Percentiles rank a stretch among this genome's conserved stretches.
These are phyloP conservation scores for Nasalis larvatus DNA, from an alignment of 2,113 vertebrate genomes.

Conservation along the genomic window DNA sequence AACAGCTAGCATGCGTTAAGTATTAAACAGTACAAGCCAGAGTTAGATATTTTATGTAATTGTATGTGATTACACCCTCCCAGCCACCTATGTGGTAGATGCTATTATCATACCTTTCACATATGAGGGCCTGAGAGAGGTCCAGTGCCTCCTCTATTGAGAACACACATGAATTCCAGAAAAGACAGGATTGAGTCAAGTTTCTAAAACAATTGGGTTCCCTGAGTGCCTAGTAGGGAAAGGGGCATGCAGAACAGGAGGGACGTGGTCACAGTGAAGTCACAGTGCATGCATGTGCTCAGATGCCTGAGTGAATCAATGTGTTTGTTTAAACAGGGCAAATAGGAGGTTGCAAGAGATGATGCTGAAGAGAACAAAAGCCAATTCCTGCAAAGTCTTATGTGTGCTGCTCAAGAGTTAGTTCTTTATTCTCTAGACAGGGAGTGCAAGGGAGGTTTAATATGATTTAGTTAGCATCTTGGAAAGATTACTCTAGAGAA, in stretches of 20 bases:
- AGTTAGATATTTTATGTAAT: not conserved
- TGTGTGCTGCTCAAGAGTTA: not conserved
- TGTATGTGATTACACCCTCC: not conserved
- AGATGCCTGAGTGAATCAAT: not conserved
- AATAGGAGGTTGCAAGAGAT: not conserved
- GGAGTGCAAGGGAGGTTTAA: not conserved
- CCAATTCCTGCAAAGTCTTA: not conserved
- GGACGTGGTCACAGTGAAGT: not conserved
- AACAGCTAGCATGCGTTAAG: not conserved
- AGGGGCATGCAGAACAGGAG: not conserved
- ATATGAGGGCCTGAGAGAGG: not conserved
- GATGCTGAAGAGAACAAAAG: not conserved
- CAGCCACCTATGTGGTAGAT: not conserved
- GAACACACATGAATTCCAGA: not conserved
- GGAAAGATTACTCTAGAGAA: not conserved
- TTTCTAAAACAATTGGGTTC: not conserved
- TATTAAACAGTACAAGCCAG: not conserved
- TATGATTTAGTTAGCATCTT: not conserved
- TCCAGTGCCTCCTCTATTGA: not conserved
- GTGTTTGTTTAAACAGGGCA: not conserved
- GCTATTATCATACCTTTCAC: not conserved
- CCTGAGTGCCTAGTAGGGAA: not conserved
- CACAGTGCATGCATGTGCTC: not conserved
- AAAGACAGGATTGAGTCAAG: not conserved
- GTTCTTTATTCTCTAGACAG: not conserved